These are phyloP conservation scores for Callopanchax toddi DNA, from an alignment of 2,113 vertebrate genomes.

Conservation along the genomic window DNA sequence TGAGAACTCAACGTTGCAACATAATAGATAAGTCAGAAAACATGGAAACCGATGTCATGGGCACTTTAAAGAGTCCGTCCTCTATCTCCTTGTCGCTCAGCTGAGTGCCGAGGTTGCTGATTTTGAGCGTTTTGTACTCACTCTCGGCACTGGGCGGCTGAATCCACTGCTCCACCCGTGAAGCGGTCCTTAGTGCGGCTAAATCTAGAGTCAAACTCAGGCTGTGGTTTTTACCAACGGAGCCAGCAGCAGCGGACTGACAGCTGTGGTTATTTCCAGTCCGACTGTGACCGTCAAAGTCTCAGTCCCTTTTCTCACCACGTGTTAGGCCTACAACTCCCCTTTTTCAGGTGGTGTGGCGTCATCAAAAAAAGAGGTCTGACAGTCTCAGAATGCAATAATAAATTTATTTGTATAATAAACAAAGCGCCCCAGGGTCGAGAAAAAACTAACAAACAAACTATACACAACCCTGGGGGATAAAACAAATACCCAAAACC, in stretches of 20 bases:
- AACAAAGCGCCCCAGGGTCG: no score
- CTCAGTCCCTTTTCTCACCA: slow-evolving; percentile 87
- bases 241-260: slow-evolving; percentile 74
- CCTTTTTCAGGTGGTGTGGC: no score
- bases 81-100: slow-evolving; percentile 95
- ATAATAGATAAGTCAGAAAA: no score
- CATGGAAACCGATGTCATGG: no score
- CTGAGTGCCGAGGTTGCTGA: slow-evolving; percentile 93
- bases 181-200: slow-evolving; percentile 66
- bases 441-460: no score
- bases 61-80: slow-evolving; percentile 95
- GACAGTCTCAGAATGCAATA: no score
- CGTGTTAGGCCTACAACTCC: no score
- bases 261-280: slow-evolving; percentile 84
- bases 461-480: no score
- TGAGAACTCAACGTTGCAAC: no score
- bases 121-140: slow-evolving; percentile 96
- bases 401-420: no score
- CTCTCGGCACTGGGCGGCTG: slow-evolving; percentile 74
- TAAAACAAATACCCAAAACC: no score
- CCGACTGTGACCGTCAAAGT: slow-evolving; percentile 84
- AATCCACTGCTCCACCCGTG: slow-evolving; percentile 77
- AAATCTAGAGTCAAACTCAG: slow-evolving; percentile 76
- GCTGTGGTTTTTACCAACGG: slow-evolving; percentile 82
- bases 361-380: no score